Conservation (phyloP, 2,888 invertebrate species). For the Mechanitis mazaeus region DNA sequence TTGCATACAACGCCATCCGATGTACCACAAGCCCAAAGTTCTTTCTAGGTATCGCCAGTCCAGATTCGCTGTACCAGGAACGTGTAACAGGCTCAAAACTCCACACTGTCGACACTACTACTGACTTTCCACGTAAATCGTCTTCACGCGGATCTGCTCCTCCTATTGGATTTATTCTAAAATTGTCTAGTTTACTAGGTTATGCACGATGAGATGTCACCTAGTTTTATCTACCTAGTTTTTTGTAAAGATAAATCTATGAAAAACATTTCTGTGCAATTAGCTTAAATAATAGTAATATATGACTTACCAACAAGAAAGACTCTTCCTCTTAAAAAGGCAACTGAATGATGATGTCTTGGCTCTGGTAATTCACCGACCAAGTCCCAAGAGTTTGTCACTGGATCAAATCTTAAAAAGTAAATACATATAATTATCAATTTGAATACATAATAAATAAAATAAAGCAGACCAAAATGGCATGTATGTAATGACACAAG, state of each 20-base stretch:
- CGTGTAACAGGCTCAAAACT: conserved; percentile 80
- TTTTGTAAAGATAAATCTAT: too few relatives aligned
- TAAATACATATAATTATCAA: neutral
- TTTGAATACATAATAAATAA: neutral
- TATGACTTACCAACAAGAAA: conserved; percentile 78
- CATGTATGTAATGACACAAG: neutral
- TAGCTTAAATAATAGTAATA: too few relatives aligned
- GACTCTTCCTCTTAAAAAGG: conserved; percentile 78
- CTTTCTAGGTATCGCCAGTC: conserved; percentile 77
- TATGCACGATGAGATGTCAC: too few relatives aligned
- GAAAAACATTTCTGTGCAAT: too few relatives aligned
- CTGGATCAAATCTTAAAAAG: conserved; percentile 71
- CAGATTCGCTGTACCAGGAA: conserved; percentile 80
- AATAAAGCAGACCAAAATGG: neutral
- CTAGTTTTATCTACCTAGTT: too few relatives aligned
- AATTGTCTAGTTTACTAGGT: neutral
- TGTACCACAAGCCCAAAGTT: conserved; percentile 83
- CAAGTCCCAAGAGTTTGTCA: conserved; percentile 79
- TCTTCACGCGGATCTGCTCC: conserved; percentile 81
- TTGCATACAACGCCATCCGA: conserved; percentile 80
- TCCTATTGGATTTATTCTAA: conserved; percentile 50
- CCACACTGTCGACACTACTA: conserved; percentile 80
- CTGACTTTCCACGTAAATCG: conserved; percentile 72
- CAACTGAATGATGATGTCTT: conserved; percentile 81
- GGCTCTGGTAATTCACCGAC: conserved; percentile 82